Conservation (phyloP, 2,888 invertebrate species). For the Ophion costatus region DNA sequence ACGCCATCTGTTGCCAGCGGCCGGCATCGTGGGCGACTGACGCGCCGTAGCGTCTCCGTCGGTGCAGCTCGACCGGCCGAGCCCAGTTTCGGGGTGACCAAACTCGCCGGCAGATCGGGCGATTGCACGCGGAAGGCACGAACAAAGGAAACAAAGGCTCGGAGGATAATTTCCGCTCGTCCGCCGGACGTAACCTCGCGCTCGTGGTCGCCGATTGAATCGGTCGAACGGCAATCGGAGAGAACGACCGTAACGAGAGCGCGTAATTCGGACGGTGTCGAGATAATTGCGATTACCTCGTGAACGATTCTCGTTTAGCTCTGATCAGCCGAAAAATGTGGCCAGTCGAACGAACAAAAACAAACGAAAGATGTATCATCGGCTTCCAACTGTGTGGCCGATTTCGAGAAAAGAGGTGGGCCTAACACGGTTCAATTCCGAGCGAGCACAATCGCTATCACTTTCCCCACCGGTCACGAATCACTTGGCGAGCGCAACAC, state of each 20-base stretch:
- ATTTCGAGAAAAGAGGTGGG: neutral
- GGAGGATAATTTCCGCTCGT: slow-evolving; percentile 58
- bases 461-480: slow-evolving; percentile 62
- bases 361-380: neutral
- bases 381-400: neutral
- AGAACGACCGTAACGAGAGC: too few relatives aligned
- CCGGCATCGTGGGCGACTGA: too few relatives aligned
- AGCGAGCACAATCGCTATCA: slow-evolving; percentile 25
- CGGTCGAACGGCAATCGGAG: neutral
- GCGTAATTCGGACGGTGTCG: too few relatives aligned
- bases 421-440: neutral
- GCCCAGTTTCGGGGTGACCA: slow-evolving; percentile 54
- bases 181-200: slow-evolving; percentile 17
- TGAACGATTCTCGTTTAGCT: too few relatives aligned
- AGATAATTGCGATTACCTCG: too few relatives aligned
- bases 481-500: slow-evolving; percentile 8
- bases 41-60: neutral
- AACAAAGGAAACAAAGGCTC: slow-evolving; percentile 50
- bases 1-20: too few relatives aligned
- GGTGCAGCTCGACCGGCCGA: slow-evolving; percentile 16
- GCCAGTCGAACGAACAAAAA: too few relatives aligned
- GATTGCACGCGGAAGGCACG: slow-evolving; percentile 24
- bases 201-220: neutral
- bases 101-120: slow-evolving; percentile 21
- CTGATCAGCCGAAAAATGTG: too few relatives aligned